These are phyloP conservation scores for Ips typographus DNA, from an alignment of 1,140 invertebrate species.

Conservation along the genomic window DNA sequence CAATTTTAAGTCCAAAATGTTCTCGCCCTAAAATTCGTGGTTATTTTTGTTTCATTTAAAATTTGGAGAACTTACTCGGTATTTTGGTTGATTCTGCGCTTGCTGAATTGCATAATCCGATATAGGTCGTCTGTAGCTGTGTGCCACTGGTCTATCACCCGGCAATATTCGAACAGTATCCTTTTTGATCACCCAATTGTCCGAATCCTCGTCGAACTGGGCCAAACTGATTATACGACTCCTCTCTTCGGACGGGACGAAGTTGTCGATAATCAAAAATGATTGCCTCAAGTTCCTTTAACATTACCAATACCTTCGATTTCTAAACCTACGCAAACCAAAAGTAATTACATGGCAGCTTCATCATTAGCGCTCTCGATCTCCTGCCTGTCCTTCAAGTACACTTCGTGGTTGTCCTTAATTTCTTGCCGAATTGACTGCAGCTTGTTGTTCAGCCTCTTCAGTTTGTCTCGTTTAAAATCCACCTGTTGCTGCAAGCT, in stretches of 20 bases:
- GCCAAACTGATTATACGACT: slow-evolving; percentile 76
- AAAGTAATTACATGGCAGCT: slow-evolving; percentile 61
- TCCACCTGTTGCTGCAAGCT: slow-evolving; percentile 91
- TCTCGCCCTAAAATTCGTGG: slow-evolving; percentile 67
- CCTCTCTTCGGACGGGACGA: slow-evolving; percentile 90
- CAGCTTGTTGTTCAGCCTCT: slow-evolving; percentile 60
- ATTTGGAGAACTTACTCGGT: slow-evolving; percentile 39
- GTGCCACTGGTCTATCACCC: slow-evolving; percentile 46
- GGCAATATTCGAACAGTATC: slow-evolving; percentile 44
- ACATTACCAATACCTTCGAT: slow-evolving; percentile 7
- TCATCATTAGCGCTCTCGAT: slow-evolving; percentile 82
- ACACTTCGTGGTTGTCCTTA: slow-evolving; percentile 49
- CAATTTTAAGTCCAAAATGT: slow-evolving; percentile 79
- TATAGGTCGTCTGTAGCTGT: slow-evolving; percentile 59
- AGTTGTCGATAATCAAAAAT: slow-evolving; percentile 93
- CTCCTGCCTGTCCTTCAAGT: slow-evolving; percentile 64
- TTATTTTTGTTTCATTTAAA: slow-evolving; percentile 8
- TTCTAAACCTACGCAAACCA: background rate
- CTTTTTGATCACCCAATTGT: slow-evolving; percentile 69
- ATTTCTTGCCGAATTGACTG: slow-evolving; percentile 55
- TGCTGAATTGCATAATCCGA: slow-evolving; percentile 72
- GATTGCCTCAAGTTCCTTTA: slow-evolving; percentile 71
- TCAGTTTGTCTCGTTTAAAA: slow-evolving; percentile 85
- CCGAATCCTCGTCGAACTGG: slow-evolving; percentile 85
- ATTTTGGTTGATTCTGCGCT: slow-evolving; percentile 42